Base-by-base conservation (phyloP, 1,140 invertebrate species). In the Hylaeus anthracinus region DNA sequence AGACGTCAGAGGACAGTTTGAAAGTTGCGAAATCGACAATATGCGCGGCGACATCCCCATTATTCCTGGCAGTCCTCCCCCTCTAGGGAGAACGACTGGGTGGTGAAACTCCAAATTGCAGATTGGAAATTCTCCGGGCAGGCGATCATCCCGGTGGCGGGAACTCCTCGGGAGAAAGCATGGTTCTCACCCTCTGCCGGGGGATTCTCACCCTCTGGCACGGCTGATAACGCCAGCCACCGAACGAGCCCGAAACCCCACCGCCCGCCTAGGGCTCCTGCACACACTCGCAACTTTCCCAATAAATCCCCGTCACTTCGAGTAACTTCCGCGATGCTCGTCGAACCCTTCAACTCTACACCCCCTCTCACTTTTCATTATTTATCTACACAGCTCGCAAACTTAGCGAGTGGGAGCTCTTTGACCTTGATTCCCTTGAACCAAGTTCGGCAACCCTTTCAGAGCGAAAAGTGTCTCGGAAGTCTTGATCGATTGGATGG, bases 71-170 rank as follows among this genome's bases (percentile, higher is more conserved):
- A 14, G 43, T 39, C 48, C 72, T 26, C 37, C 56, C 39, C 60
- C 51, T 10, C 51, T 8, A 3, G 10, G 37, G 73, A 53, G 75
- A 53, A 51, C 55, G 72, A 45, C 5, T 39, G 55, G 79, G 64
- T 76, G 75, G 82, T 70, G 73, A 81, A 81, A 86, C 82, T 86
- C 78, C 74, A 86, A 86, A 86, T 84, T 86, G 82, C 84, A 86
- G 82, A 86, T 86, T 86, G 84, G 84, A 86, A 86, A 86, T 86
- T 86, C 84, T 83, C 74, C 64, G 77, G 26, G 76, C 66, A 58
- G 45, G 45, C 67, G 75, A 78, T 82, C 67, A 71, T 79, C 69
- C 73, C 4, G 64, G 41, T 51, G 9, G 43, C 53, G 48, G 58
- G 10, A 51, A 51, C 39, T 43, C 79, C 76, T 61, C 60, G 39